Evolutionary conservation across 2,797 vertebrate genomes (phyloP).

Genomic region (Orientallactaga sibirica): DNA sequence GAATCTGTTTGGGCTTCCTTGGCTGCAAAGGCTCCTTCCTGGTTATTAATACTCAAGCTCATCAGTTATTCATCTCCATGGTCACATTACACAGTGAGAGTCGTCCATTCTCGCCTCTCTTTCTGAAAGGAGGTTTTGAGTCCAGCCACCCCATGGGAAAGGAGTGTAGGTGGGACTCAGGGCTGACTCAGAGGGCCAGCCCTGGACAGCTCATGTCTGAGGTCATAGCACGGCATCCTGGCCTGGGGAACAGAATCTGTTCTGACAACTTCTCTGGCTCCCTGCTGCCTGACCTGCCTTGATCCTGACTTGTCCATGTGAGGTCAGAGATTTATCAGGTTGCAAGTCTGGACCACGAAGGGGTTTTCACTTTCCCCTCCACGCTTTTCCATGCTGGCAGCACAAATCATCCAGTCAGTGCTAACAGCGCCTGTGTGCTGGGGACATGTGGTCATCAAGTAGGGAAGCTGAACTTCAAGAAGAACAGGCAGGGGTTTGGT

Average conservation of each 20-base stretch:
- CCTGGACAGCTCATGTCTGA: slow-evolving; percentile 78
- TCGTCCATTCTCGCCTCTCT: slow-evolving; percentile 78
- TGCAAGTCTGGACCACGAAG: not conserved
- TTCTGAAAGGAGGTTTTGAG: slow-evolving; percentile 86
- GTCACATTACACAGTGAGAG: slow-evolving; percentile 64
- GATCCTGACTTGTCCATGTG: not conserved
- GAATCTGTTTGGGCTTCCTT: not conserved
- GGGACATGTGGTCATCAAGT: not conserved
- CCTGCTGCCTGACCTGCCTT: not conserved
- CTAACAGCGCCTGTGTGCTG: not conserved
- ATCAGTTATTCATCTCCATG: slow-evolving; percentile 73
- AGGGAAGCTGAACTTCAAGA: not conserved
- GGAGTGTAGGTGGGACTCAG: slow-evolving; percentile 78
- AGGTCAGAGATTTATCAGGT: not conserved
- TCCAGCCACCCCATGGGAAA: slow-evolving; percentile 84
- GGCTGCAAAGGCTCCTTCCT: slow-evolving; percentile 70
- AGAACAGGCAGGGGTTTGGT: not conserved
- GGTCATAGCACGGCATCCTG: not conserved
- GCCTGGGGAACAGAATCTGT: slow-evolving; percentile 42
- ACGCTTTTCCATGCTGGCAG: not conserved
- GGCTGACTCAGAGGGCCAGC: slow-evolving; percentile 82
- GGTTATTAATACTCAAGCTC: slow-evolving; percentile 37
- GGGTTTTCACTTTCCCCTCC: not conserved
- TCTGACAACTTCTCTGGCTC: slow-evolving; percentile 49
- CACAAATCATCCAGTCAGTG: not conserved